Base-by-base conservation (phyloP, 2,113 vertebrate species). In the Clarias macrocephalus region DNA sequence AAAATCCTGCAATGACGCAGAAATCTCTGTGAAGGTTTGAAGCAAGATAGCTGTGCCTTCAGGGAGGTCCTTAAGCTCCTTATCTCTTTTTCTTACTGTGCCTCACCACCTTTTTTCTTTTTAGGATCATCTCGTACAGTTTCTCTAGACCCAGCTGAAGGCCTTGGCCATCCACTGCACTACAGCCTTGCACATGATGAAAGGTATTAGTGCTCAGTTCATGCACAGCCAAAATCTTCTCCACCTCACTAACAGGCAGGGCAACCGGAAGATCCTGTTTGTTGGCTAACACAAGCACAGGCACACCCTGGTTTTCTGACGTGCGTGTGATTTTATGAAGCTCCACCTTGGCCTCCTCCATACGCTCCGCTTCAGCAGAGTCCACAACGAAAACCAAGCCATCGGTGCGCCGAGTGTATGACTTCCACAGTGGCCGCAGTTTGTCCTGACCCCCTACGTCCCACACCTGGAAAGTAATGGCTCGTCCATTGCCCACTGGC, bases 401-500 rank as follows among this genome's bases (percentile, higher is more conserved):
- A 0, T 98, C 97, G 0, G 97, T 97, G 54, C 96, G 92, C 23
- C 97, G 94, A 0, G 96, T 97, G 93, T 98, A 97, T 0, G 97
- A 97, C 90, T 96, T 97, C 97, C 97, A 98, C 66, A 98, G 94
- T 0, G 97, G 97, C 1, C 97, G 94, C 57, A 98, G 94, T 92
- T 97, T 98, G 88, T 98, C 97, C 91, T 98, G 97, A 0, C 97
- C 97, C 0, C 97, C 97, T 4, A 98, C 97, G 0, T 98, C 97
- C 97, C 97, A 98, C 89, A 97, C 97, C 88, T 97, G 96, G 91
- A 98, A 97, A 89, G 95, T 95, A 66, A 97, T 95, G 82, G 93
- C 89, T 0, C 96, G 95, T 0, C 96, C 95, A 2, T 93, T 89
- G 5, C 95, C 97, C 63, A 97, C 91, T 0, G 95, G 91, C 86